These are phyloP conservation scores for Drosophila bunnanda DNA, from an alignment of 2,888 invertebrate genomes.

Conservation along the genomic window DNA sequence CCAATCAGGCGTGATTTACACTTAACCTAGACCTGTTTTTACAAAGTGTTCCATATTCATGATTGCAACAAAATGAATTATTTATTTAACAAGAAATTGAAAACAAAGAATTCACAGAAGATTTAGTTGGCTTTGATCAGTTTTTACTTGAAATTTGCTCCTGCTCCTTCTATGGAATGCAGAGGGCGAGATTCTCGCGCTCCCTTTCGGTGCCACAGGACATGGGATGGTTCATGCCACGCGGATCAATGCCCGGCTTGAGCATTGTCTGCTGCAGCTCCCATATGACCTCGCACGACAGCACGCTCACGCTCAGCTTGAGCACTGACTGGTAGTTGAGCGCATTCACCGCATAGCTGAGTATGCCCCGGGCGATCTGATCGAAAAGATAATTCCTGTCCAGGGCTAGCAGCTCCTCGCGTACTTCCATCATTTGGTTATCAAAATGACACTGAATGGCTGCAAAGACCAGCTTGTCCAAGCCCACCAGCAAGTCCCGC, in stretches of 20 bases:
- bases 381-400: conserved; percentile 79
- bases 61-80: background rate
- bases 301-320: conserved; percentile 74
- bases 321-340: conserved; percentile 79
- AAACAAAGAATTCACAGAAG: background rate
- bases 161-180: conserved; percentile 20
- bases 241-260: conserved; percentile 68
- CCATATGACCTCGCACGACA: conserved; percentile 82
- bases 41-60: background rate
- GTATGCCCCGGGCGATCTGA: conserved; percentile 78
- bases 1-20: background rate
- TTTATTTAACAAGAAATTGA: background rate
- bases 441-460: conserved; percentile 82
- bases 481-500: conserved; percentile 79
- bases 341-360: conserved; percentile 78
- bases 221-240: conserved; percentile 56
- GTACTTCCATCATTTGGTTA: conserved; percentile 76
- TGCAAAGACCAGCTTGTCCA: conserved; percentile 80
- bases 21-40: background rate
- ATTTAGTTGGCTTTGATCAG: conserved; percentile 1
- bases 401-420: conserved; percentile 74
- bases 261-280: conserved; percentile 77
- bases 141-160: background rate
- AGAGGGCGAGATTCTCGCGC: conserved; percentile 62
- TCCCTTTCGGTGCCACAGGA: conserved; percentile 67